Evolutionary conservation across 2,113 vertebrate species (phyloP), one percentile per base, ranked within the genome.

Genomic region (Noctilio leporinus): DNA sequence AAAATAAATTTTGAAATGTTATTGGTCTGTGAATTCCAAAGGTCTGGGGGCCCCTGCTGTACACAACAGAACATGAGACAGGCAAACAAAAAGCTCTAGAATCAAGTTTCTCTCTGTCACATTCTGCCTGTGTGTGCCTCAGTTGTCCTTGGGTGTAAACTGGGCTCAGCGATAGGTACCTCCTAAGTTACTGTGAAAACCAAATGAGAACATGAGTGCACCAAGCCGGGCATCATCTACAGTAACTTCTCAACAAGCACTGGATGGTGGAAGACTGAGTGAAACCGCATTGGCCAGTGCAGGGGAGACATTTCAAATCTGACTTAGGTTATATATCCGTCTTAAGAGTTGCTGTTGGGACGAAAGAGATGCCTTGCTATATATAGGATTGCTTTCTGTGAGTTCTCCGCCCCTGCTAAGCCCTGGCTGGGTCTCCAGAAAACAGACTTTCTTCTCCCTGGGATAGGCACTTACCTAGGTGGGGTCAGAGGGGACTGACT

Each of bases 1-100:
- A 93, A 96, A 95, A 47, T 85, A 51, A 70, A 87, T 91, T 95
- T 90, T 70, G 75, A 95, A 95, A 72, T 81, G 53, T 76, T 90
- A 81, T 38, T 89, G 53, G 69, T 91, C 73, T 93, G 35, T 62
- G 69, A 89, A 64, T 91, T 94, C 95, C 86, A 70, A 86, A 94
- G 96, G 75, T 40, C 92, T 93, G 62, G 89, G 64, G 86, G 64
- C 22, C 73, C 89, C 38, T 15, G 35, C 70, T 84, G 8, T 69
- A 94, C 96, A 93, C 83, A 86, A 59, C 26, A 59, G 65, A 65
- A 33, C 12, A 0, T 11, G n/a, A 81, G 57, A 28, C 49, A 20
- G 72, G 70, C 33, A 84, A 83, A 69, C 72, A 72, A 53, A 53
- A 90, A 72, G 33, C 53, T 11, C 4, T 84, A 30, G 47, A 62